These are phyloP conservation scores for Limnephilus auricula DNA, from an alignment of 2,888 invertebrate genomes.

Conservation along the genomic window DNA sequence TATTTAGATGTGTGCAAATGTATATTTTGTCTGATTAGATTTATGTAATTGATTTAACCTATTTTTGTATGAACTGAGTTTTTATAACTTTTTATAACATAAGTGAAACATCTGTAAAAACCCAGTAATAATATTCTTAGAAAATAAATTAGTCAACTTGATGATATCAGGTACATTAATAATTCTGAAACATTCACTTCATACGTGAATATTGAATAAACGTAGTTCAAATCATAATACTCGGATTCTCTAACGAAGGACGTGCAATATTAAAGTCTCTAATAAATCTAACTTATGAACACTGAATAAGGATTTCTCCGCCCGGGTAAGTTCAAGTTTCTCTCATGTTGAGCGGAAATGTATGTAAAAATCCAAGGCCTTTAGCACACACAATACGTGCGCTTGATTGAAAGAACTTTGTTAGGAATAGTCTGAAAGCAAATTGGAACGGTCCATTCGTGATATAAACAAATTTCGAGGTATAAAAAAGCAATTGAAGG, in stretches of 20 bases:
- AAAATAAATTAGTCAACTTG: no score
- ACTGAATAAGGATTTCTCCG: not conserved
- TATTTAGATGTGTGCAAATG: no score
- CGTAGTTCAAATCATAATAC: not conserved
- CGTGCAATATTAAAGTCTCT: not conserved
- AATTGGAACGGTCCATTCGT: not conserved
- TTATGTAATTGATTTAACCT: no score
- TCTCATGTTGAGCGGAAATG: not conserved
- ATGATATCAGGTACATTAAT: no score
- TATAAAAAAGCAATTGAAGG: not conserved
- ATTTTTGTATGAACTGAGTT: no score
- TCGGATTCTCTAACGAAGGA: not conserved
- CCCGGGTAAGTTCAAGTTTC: not conserved
- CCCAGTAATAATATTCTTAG: no score
- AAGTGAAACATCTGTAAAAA: no score
- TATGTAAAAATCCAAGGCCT: not conserved
- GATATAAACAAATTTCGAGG: not conserved
- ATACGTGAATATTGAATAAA: not conserved
- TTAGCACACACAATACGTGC: not conserved
- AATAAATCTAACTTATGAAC: conserved; percentile 2
- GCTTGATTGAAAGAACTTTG: not conserved
- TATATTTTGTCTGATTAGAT: no score
- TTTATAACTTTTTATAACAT: no score
- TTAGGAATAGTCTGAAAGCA: not conserved
- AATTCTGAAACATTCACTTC: not conserved